A percentile compares a stretch with the other conserved stretches of the same genome.
Conservation (phyloP, 2,797 vertebrate species). For the Sebastiscus albofasciatus region DNA sequence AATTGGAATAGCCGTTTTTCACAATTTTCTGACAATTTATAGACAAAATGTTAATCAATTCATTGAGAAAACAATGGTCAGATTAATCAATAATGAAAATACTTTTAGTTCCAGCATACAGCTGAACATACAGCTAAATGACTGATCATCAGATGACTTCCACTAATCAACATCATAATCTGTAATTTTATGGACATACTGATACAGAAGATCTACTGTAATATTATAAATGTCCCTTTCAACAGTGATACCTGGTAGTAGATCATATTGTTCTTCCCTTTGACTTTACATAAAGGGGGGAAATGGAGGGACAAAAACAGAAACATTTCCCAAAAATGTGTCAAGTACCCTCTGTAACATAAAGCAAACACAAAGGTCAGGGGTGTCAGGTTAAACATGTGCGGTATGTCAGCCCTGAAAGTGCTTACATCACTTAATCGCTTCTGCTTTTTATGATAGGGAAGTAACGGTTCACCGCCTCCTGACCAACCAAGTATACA, state of each 20-base stretch:
- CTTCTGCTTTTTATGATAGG: conserved; percentile 60
- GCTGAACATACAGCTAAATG: background rate
- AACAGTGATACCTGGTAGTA: background rate
- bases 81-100: background rate
- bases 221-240: background rate
- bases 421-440: conserved; percentile 11
- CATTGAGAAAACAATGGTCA: background rate
- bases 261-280: background rate
- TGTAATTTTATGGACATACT: background rate
- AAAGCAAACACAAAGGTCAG: conserved; percentile 16
- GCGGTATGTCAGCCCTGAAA: background rate
- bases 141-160: too few species aligned
- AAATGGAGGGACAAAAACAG: background rate
- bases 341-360: background rate
- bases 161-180: background rate
- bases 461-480: conserved; percentile 50
- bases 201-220: background rate
- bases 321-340: conserved; percentile 26
- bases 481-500: conserved; percentile 12
- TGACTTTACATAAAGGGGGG: background rate
- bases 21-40: background rate
- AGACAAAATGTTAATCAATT: background rate
- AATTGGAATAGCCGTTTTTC: too few species aligned
- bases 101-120: background rate
- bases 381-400: background rate